Conservation (phyloP, 2,797 vertebrate species). For the Tarsius wallacei region DNA sequence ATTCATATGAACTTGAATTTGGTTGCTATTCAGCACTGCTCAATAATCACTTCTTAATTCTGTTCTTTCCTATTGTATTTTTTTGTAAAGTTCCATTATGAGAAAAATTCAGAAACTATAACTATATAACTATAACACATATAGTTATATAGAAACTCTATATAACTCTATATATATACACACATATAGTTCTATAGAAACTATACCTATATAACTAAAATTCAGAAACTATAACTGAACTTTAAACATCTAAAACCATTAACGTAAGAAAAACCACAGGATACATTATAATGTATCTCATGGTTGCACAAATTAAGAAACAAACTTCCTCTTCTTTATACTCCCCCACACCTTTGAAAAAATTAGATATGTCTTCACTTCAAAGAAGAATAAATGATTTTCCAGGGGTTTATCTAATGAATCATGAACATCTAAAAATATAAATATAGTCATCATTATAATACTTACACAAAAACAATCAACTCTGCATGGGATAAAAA, state of each 20-base stretch:
- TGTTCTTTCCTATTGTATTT: background rate
- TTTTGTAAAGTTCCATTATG: background rate
- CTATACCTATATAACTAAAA: background rate
- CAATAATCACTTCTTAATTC: background rate
- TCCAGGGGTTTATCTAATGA: slow-evolving; percentile 11
- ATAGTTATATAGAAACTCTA: no score
- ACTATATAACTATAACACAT: background rate
- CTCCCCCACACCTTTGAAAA: background rate
- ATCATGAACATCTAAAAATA: background rate
- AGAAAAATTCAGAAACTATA: background rate
- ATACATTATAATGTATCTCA: background rate
- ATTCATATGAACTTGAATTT: background rate
- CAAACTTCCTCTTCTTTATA: background rate
- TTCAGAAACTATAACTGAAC: background rate
- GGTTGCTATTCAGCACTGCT: background rate
- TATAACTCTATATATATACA: no score
- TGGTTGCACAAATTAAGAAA: background rate
- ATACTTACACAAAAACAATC: background rate
- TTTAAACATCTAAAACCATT: slow-evolving; percentile 39
- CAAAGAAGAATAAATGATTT: slow-evolving; percentile 20
- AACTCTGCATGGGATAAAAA: background rate
- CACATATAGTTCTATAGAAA: no score
- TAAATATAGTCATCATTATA: slow-evolving; percentile 14
- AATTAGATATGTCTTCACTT: slow-evolving; percentile 1
- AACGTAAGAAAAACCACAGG: background rate